Evolutionary conservation across 2,797 vertebrate species (phyloP), one percentile per base, ranked within the genome.

Genomic region (Ispidina picta): DNA sequence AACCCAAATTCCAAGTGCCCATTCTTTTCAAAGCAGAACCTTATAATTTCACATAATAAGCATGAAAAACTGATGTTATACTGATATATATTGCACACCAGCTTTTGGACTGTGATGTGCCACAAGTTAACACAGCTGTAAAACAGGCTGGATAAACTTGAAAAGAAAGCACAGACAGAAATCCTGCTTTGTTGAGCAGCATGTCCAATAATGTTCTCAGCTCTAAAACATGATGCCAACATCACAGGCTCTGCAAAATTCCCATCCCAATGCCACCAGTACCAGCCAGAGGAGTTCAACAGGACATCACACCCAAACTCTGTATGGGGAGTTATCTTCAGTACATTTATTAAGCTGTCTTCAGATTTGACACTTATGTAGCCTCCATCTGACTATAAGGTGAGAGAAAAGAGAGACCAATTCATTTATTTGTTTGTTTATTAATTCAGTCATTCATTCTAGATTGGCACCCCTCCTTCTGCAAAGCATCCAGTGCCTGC

Each of bases 91-190:
- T 31, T 26, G 17, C 15, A 49, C 23, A 12, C 12, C 26, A 73
- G 33, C 16, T 73, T 90, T 82, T 93, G 71, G 92, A 65, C 60
- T 79, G 21, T 2, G 2, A n/a, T 54, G 21, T 58, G n/a, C 23
- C 52, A 18, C 43, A 78, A 91, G 83, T 92, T 62, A 86, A 77
- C 86, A 80, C 49, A 73, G 81, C 62, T 90, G 88, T 35, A 82
- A 70, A 90, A 88, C 12, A 71, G 55, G 8, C 46, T 95, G 49
- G 64, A 94, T 71, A 79, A 90, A 83, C 59, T 31, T 62, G 77
- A 81, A 92, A 88, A 91, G 44, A 93, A 92, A 91, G 83, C 48
- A 77, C 7, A 46, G 43, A 68, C 62, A 85, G 33, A 88, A 86
- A 73, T 64, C 43, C 49, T 64, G 29, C 54, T 74, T 82, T 79